Conservation (phyloP, 2,797 vertebrate species). For the Halcyon smyrnensis region DNA sequence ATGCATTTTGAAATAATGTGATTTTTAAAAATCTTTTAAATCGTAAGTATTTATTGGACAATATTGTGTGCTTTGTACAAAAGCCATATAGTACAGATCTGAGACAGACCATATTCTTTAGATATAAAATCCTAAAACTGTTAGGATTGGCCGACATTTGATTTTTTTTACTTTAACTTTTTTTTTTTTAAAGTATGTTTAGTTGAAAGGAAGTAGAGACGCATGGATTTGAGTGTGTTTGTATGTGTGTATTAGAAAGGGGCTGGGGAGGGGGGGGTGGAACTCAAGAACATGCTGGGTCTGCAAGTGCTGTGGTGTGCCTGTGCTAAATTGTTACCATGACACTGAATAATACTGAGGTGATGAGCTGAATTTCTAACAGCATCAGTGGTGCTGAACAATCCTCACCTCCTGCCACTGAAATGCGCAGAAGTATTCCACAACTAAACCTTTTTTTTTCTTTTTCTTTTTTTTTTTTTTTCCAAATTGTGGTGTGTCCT, state of each 20-base stretch:
- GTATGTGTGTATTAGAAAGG: background rate
- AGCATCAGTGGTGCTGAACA: background rate
- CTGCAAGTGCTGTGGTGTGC: background rate
- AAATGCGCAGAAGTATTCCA: background rate
- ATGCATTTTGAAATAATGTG: background rate
- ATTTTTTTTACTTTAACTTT: too few relatives aligned
- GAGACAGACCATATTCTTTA: background rate
- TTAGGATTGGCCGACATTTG: background rate
- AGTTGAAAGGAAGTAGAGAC: background rate
- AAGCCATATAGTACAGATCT: background rate
- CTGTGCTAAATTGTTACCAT: conserved; percentile 16
- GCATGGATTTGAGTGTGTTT: background rate
- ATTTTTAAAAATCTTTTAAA: background rate
- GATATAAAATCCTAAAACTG: background rate
- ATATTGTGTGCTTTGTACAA: background rate
- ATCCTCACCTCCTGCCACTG: background rate
- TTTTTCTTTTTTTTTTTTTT: background rate
- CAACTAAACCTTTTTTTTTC: background rate
- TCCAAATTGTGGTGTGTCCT: background rate
- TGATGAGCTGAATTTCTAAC: conserved; percentile 17
- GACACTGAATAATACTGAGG: background rate
- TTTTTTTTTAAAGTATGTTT: background rate
- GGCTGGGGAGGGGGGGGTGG: too few relatives aligned
- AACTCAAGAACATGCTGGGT: background rate
- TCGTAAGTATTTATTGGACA: background rate